Evolutionary conservation across 2,113 vertebrate genomes (phyloP).

Genomic region (Andinoacara biseriatus): DNA sequence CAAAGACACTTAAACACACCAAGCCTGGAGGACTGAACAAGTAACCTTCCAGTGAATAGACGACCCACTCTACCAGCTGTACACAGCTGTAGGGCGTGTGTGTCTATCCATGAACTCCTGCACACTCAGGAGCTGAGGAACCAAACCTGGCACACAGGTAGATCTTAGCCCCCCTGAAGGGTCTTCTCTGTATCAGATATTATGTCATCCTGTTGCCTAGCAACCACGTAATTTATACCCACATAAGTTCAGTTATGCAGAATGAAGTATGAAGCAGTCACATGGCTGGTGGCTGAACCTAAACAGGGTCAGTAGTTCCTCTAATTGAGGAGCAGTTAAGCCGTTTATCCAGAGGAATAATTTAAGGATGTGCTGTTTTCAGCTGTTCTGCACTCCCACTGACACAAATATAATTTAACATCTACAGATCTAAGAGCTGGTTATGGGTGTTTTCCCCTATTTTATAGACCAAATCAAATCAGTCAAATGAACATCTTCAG

Average conservation of each 20-base stretch:
- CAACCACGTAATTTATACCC: no score
- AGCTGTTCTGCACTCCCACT: fast-evolving
- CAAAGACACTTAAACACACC: fast-evolving
- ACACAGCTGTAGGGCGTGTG: fast-evolving
- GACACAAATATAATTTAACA: background rate
- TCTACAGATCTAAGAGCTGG: fast-evolving
- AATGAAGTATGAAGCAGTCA: no score
- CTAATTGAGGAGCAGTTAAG: background rate
- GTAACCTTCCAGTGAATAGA: background rate
- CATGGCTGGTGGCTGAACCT: no score
- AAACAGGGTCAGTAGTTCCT: background rate
- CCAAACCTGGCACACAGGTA: fast-evolving
- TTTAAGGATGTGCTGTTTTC: background rate
- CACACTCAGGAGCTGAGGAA: background rate
- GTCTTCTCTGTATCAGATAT: no score
- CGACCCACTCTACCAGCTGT: fast-evolving
- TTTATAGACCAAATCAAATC: background rate
- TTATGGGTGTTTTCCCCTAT: background rate
- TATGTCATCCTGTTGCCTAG: no score
- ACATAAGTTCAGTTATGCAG: no score
- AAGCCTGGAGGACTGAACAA: background rate
- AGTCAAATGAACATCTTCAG: background rate
- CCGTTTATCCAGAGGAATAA: background rate
- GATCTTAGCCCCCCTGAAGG: background rate
- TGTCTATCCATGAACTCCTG: background rate